A percentile compares a stretch with the other conserved stretches of the same genome.
phyloP scores from a whole-genome alignment of 2,888 invertebrate genomes.

The Scaeva pyrastri region DNA sequence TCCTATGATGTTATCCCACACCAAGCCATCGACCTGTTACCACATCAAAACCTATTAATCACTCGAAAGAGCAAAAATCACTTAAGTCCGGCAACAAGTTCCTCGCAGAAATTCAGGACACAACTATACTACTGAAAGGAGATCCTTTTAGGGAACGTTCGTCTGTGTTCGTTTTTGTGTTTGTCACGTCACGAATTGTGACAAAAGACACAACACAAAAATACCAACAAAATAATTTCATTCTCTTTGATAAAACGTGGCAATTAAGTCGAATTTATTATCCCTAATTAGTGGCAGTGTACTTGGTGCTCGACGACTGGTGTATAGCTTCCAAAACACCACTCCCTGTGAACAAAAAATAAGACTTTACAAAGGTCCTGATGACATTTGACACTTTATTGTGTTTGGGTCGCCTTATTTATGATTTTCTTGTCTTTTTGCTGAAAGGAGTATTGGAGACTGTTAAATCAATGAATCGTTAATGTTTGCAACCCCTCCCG shows the following conservation, averaged over 20 bases:
- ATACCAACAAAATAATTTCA: background rate
- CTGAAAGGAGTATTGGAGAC: too few species aligned
- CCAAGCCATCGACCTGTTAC: background rate
- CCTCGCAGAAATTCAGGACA: background rate
- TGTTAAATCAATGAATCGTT: constrained; percentile 7
- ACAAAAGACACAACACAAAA: background rate
- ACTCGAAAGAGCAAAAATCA: background rate
- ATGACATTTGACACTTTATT: background rate
- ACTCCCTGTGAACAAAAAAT: background rate
- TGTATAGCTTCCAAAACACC: background rate
- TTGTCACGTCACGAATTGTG: background rate
- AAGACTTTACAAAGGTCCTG: background rate
- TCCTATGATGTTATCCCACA: background rate
- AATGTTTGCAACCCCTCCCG: background rate
- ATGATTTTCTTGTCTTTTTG: background rate
- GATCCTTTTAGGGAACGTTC: background rate
- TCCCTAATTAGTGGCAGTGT: background rate
- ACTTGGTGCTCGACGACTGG: too few species aligned
- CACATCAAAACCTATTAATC: background rate
- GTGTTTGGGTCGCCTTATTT: background rate
- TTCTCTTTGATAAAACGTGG: background rate
- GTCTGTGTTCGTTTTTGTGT: background rate
- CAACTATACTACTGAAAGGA: too few species aligned
- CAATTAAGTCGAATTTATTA: constrained; percentile 42
- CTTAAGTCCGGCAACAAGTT: constrained; percentile 1